Conservation (phyloP, 2,113 vertebrate species). For the Notothenia rossii region DNA sequence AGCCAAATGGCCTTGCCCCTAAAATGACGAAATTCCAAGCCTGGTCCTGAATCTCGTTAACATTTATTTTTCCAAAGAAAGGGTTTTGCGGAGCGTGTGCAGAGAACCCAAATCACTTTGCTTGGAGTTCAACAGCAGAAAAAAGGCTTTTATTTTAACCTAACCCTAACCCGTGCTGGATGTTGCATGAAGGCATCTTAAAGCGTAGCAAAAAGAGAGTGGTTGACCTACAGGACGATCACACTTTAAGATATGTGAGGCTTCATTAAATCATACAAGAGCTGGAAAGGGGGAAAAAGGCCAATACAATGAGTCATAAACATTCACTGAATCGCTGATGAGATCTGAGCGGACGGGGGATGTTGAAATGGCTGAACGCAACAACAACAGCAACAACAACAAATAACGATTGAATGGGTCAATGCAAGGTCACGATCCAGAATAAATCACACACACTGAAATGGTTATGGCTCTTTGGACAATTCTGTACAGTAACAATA, state of each 20-base stretch:
- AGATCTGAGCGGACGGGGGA: not conserved
- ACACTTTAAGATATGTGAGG: conserved; percentile 5
- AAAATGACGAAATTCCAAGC: no score
- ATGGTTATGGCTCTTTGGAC: no score
- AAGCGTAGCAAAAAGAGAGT: not conserved
- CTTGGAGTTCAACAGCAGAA: not conserved
- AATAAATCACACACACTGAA: not conserved
- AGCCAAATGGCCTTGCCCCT: no score
- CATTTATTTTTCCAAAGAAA: conserved; percentile 12
- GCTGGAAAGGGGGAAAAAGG: not conserved
- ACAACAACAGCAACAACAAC: not conserved
- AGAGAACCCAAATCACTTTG: conserved; percentile 2
- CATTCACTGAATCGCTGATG: not conserved
- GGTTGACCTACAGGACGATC: not conserved
- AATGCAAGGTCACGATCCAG: not conserved
- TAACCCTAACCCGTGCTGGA: not conserved
- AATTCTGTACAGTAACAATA: no score
- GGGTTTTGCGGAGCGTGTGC: not conserved
- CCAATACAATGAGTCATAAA: not conserved
- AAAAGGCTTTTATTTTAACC: not conserved
- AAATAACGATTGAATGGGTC: not conserved
- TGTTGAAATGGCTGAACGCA: not conserved
- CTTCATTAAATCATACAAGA: conserved; percentile 6
- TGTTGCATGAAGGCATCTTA: not conserved
- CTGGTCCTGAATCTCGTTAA: conserved; percentile 23